A percentile compares a stretch with the other conserved stretches of the same genome.
Evolutionary conservation across 2,888 invertebrate species (phyloP).

Genomic region (Andrena flavipes): DNA sequence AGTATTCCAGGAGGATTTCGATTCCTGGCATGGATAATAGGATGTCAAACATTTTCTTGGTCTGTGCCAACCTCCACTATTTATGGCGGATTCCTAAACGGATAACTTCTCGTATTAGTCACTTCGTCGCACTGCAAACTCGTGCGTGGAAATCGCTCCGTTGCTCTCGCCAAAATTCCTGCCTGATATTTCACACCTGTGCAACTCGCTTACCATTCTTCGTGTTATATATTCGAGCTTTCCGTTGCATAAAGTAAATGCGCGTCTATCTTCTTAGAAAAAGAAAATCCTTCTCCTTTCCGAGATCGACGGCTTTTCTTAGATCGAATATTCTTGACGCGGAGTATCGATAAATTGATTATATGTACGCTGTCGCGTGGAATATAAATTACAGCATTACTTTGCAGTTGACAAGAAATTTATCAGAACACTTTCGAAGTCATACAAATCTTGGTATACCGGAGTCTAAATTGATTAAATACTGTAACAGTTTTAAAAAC

Average conservation of each 20-base stretch:
- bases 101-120: constrained; percentile 53
- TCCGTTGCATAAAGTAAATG: background rate
- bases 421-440: no score
- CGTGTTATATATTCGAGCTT: background rate
- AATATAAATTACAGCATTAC: no score
- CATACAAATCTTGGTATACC: no score
- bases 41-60: constrained; percentile 49
- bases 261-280: background rate
- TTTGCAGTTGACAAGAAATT: no score
- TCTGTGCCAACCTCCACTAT: constrained; percentile 41
- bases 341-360: background rate
- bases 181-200: constrained; percentile 39
- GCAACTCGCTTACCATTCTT: constrained; percentile 29
- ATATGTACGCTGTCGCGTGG: no score
- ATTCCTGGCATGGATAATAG: constrained; percentile 46
- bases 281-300: background rate
- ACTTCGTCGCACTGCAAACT: constrained; percentile 48
- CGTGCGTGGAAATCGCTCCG: constrained; percentile 34
- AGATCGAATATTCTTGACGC: background rate
- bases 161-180: constrained; percentile 38
- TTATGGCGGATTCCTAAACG: constrained; percentile 51
- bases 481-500: no score
- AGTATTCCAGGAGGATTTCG: constrained; percentile 31
- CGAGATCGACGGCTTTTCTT: background rate
- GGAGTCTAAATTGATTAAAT: no score